Conservation (phyloP, 2,888 invertebrate genomes). For the Pseudococcus jackbeardsleyi region DNA sequence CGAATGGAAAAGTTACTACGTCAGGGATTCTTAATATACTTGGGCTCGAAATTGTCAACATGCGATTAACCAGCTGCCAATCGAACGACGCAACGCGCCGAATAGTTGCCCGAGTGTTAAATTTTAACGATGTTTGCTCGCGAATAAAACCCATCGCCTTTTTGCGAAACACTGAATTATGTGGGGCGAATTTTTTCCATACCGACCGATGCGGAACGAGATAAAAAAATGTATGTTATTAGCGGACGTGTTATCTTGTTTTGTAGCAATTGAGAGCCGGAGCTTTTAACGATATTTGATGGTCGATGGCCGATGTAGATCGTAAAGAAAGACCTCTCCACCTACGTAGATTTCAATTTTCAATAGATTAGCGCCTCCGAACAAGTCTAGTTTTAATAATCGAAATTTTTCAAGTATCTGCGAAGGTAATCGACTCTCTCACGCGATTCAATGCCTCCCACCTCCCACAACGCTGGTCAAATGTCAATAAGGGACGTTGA, state of each 20-base stretch:
- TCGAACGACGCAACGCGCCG: neutral
- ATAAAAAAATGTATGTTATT: conserved; percentile 10
- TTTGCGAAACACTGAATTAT: conserved; percentile 18
- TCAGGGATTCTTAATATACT: conserved; percentile 34
- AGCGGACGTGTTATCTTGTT: conserved; percentile 10
- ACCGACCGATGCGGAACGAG: neutral
- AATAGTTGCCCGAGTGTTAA: neutral
- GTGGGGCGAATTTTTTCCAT: neutral
- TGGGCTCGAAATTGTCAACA: conserved; percentile 22
- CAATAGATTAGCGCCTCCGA: neutral
- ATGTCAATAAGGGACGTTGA: neutral
- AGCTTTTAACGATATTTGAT: conserved; percentile 10
- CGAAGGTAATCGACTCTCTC: neutral
- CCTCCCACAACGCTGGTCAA: neutral
- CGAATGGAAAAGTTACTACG: conserved; percentile 14
- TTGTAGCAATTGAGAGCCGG: neutral
- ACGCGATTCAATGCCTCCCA: neutral
- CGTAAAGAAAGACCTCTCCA: neutral
- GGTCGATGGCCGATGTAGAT: neutral
- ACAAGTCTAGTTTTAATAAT: neutral
- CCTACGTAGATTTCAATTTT: neutral
- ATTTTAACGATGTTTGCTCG: conserved; percentile 1
- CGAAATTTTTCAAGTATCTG: neutral
- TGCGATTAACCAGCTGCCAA: neutral
- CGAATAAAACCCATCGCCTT: neutral